phyloP scores from a whole-genome alignment of 2,888 invertebrate genomes.

The Acrobasis consociella region DNA sequence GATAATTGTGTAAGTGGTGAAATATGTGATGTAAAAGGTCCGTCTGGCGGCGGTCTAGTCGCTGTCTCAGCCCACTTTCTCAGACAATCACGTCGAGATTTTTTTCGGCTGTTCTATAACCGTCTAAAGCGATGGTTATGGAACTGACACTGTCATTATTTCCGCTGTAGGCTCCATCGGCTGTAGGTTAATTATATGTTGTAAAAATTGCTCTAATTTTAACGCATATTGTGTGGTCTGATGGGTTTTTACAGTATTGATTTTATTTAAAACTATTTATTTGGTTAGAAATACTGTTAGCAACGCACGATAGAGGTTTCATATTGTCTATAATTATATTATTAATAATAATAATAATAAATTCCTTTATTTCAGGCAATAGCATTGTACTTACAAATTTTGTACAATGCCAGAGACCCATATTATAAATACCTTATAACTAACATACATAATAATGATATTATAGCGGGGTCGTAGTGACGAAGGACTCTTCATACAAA shows the following conservation, averaged over 20 bases:
- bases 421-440: too few relatives aligned
- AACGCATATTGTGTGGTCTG: slow-evolving; percentile 41
- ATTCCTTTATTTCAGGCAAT: too few relatives aligned
- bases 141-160: slow-evolving; percentile 63
- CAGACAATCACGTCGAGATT: slow-evolving; percentile 54
- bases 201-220: slow-evolving; percentile 43
- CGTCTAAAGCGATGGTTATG: slow-evolving; percentile 60
- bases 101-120: slow-evolving; percentile 67
- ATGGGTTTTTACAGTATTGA: slow-evolving; percentile 1
- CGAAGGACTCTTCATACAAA: too few relatives aligned
- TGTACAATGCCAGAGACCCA: too few relatives aligned
- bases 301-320: too few relatives aligned
- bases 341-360: too few relatives aligned
- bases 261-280: too few relatives aligned
- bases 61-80: slow-evolving; percentile 70
- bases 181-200: slow-evolving; percentile 53
- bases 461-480: too few relatives aligned
- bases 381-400: too few relatives aligned
- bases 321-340: too few relatives aligned
- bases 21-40: slow-evolving; percentile 34
- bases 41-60: slow-evolving; percentile 76
- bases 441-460: too few relatives aligned
- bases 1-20: neutral
- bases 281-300: too few relatives aligned
- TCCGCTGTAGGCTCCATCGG: slow-evolving; percentile 36